phyloP scores from a whole-genome alignment of 2,113 vertebrate species.

The Microcebus lehilahytsara region DNA sequence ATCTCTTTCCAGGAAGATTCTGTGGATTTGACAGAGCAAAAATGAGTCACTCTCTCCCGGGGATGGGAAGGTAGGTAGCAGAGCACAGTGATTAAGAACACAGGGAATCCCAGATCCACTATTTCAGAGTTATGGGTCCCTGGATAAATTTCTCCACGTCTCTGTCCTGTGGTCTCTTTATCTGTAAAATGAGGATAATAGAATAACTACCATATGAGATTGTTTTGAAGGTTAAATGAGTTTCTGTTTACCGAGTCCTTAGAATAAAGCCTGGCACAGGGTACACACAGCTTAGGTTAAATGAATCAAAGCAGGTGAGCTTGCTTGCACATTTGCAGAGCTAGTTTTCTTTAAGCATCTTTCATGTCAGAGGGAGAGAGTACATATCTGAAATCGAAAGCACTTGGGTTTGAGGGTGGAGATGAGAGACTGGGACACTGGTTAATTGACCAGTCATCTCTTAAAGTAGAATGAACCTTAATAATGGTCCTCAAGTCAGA shows the following conservation, averaged over 20 bases:
- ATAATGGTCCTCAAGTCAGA: not conserved
- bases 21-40: not conserved
- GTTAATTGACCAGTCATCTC: not conserved
- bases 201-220: not conserved
- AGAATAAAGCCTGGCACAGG: not conserved
- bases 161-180: not conserved
- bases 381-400: slow-evolving; percentile 3
- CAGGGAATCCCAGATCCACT: not conserved
- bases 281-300: not conserved
- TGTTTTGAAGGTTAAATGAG: not conserved
- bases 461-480: not conserved
- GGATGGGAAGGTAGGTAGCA: not conserved
- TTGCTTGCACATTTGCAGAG: not conserved
- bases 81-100: not conserved
- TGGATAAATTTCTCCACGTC: not conserved
- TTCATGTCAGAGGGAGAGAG: not conserved
- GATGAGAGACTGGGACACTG: not conserved
- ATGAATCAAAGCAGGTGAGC: not conserved
- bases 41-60: not conserved
- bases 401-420: not conserved
- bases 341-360: not conserved
- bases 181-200: not conserved
- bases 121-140: not conserved
- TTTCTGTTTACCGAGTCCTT: not conserved
- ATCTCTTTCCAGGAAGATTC: slow-evolving; percentile 10